These are phyloP conservation scores for Pithys albifrons DNA, from an alignment of 2,113 vertebrate species.

Conservation along the genomic window DNA sequence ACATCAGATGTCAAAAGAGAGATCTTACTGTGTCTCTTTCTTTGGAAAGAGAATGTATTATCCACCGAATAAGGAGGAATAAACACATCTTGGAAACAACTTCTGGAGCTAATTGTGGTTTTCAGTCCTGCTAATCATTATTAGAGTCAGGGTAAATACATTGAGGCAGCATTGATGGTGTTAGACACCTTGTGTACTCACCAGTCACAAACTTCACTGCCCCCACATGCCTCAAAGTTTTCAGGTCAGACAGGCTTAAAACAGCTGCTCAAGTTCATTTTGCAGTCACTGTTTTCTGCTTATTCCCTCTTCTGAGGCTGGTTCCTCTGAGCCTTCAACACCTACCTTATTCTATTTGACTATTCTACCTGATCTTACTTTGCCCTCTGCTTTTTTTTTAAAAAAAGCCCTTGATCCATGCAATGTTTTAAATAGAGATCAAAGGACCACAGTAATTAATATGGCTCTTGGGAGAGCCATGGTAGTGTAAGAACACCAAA, in stretches of 20 bases:
- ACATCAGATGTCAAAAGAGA: not conserved
- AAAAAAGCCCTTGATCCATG: not conserved
- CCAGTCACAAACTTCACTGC: not conserved
- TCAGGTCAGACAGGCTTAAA: not conserved
- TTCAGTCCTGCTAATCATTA: not conserved
- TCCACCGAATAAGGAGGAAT: not conserved
- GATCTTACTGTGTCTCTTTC: not conserved
- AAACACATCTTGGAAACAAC: not conserved
- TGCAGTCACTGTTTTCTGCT: not conserved
- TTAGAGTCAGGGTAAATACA: not conserved
- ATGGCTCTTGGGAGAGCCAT: not conserved
- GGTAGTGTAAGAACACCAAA: not conserved
- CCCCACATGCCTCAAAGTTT: not conserved
- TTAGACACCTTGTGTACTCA: not conserved
- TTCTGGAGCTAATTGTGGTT: not conserved
- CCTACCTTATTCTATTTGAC: not conserved
- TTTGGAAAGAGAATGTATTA: not conserved
- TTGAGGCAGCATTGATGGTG: not conserved
- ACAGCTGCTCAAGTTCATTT: not conserved
- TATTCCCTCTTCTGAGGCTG: not conserved
- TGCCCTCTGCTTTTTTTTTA: not conserved
- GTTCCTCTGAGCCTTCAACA: not conserved
- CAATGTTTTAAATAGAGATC: not conserved
- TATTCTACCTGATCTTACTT: not conserved
- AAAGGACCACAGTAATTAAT: not conserved